Percentiles rank a stretch among this genome's conserved stretches.
phyloP scores from a whole-genome alignment of 2,888 invertebrate species.

The Microchrysa polita region DNA sequence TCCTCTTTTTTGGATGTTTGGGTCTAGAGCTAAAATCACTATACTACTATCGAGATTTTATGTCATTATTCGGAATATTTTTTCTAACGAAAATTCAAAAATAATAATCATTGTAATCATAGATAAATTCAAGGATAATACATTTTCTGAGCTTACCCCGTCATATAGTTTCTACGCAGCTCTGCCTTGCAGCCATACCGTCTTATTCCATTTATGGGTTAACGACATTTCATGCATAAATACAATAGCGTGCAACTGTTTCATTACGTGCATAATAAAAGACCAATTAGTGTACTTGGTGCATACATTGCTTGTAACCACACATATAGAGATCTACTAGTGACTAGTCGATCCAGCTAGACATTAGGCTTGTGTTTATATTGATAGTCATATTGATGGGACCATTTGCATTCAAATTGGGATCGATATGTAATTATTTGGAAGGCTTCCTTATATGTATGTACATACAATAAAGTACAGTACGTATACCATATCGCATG shows the following conservation, averaged over 20 bases:
- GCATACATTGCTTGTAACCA: background rate
- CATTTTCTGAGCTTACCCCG: no score
- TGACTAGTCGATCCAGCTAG: no score
- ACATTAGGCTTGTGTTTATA: background rate
- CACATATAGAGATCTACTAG: no score
- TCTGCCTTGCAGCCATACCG: background rate
- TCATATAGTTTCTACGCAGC: no score
- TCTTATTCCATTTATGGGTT: background rate
- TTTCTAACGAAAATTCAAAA: no score
- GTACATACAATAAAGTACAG: no score
- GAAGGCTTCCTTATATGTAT: conserved; percentile 31
- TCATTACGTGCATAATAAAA: conserved; percentile 5
- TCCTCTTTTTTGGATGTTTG: no score
- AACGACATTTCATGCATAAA: background rate
- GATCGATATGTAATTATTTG: conserved; percentile 34
- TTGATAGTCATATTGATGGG: background rate
- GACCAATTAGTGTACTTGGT: background rate
- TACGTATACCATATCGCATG: background rate
- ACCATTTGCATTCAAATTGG: conserved; percentile 30
- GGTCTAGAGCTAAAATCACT: no score
- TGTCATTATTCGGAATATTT: no score
- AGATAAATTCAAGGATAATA: no score
- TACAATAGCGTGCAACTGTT: conserved; percentile 1
- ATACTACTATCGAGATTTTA: no score
- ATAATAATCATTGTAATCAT: no score